phyloP scores from a whole-genome alignment of 2,888 invertebrate species.

The Metalampra italica region DNA sequence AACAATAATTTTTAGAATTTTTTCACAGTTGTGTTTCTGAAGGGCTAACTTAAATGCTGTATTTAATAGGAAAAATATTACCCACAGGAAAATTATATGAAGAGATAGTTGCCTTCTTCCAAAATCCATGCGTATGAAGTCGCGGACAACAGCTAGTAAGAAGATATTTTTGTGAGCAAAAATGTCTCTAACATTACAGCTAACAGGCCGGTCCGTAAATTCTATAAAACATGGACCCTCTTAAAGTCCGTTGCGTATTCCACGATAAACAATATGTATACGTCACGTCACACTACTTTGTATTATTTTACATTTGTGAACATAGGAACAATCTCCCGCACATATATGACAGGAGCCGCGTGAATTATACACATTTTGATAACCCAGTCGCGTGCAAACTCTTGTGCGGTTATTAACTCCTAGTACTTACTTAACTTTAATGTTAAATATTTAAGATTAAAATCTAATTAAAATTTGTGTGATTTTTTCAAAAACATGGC shows the following conservation, averaged over 20 bases:
- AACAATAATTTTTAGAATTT: no score
- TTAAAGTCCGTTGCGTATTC: background rate
- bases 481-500: slow-evolving; percentile 30
- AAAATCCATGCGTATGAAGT: no score
- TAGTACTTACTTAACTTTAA: slow-evolving; percentile 20
- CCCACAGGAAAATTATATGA: no score
- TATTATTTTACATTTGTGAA: background rate
- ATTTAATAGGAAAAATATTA: no score
- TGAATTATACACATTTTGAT: slow-evolving; percentile 22
- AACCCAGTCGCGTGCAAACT: slow-evolving; percentile 33
- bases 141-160: no score
- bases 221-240: background rate
- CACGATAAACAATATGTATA: background rate
- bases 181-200: no score
- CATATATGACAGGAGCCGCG: slow-evolving; percentile 17
- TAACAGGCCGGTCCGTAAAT: background rate
- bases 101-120: no score
- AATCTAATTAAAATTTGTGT: slow-evolving; percentile 2
- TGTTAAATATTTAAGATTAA: slow-evolving; percentile 6
- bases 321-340: background rate
- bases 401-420: slow-evolving; percentile 29
- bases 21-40: no score
- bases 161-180: no score
- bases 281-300: no score
- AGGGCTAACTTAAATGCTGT: no score